Evolutionary conservation across 2,113 vertebrate species (phyloP).

Genomic region (Callocephalon fimbriatum): DNA sequence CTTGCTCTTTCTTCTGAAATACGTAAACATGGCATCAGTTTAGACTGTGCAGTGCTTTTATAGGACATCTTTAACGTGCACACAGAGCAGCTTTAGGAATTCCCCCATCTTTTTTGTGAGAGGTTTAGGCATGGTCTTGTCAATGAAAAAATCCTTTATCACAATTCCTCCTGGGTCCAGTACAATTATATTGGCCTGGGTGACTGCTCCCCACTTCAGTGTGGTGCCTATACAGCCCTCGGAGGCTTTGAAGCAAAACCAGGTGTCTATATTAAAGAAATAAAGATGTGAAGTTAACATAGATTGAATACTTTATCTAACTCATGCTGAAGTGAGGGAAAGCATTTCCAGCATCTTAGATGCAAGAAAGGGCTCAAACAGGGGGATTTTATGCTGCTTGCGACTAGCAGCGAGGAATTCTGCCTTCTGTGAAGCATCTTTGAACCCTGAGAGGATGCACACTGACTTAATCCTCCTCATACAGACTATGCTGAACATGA

Average conservation of each 20-base stretch:
- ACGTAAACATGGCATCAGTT: neutral
- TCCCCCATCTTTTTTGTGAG: neutral
- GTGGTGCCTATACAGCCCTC: neutral
- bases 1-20: neutral
- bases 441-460: neutral
- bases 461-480: neutral
- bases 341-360: neutral
- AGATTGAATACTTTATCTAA: neutral
- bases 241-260: neutral
- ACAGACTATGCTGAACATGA: neutral
- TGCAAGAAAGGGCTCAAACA: neutral
- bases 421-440: neutral
- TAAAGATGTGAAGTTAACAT: neutral
- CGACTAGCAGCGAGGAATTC: neutral
- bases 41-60: neutral
- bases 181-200: neutral
- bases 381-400: neutral
- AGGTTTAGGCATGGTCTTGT: neutral
- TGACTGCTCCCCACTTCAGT: neutral
- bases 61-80: neutral
- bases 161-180: neutral
- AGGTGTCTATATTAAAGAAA: neutral
- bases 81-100: neutral
- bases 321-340: neutral
- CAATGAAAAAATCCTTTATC: neutral